Conservation (phyloP, 1,140 invertebrate genomes). For the Pteromalus puparum region DNA sequence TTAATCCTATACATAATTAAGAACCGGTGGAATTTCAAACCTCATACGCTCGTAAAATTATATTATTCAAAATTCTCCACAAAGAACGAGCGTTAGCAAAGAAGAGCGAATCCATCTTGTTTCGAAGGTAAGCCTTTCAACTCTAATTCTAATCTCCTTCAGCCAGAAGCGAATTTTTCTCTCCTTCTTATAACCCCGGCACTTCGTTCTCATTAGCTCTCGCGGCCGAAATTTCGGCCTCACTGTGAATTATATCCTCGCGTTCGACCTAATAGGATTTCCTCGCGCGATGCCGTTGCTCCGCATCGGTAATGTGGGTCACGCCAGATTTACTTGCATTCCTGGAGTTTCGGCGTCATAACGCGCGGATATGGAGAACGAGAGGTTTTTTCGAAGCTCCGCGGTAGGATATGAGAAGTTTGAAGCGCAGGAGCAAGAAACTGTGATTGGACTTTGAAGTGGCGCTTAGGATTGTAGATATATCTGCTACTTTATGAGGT, state of each 20-base stretch:
- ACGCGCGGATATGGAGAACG: neutral
- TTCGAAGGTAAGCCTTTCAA: conserved; percentile 27
- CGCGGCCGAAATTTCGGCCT: neutral
- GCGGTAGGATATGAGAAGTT: neutral
- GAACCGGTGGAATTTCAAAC: no score
- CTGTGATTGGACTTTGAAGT: neutral
- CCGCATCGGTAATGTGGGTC: conserved; percentile 36
- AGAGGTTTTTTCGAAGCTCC: neutral
- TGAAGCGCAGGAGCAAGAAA: neutral
- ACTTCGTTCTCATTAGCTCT: conserved; percentile 31
- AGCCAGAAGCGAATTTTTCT: neutral
- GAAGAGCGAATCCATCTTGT: conserved; percentile 15
- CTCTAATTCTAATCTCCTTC: conserved; percentile 22
- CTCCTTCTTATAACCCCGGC: neutral
- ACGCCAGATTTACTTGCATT: conserved; percentile 36
- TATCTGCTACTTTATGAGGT: no score
- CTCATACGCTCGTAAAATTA: no score
- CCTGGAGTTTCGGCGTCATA: neutral
- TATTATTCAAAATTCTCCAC: neutral
- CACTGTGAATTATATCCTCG: conserved; percentile 33
- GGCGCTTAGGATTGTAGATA: neutral
- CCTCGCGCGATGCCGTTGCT: neutral
- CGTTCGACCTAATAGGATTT: conserved; percentile 39
- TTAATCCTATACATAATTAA: no score
- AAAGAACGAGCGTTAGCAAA: neutral